Conservation (phyloP, 2,113 vertebrate species). For the Silurus glanis region DNA sequence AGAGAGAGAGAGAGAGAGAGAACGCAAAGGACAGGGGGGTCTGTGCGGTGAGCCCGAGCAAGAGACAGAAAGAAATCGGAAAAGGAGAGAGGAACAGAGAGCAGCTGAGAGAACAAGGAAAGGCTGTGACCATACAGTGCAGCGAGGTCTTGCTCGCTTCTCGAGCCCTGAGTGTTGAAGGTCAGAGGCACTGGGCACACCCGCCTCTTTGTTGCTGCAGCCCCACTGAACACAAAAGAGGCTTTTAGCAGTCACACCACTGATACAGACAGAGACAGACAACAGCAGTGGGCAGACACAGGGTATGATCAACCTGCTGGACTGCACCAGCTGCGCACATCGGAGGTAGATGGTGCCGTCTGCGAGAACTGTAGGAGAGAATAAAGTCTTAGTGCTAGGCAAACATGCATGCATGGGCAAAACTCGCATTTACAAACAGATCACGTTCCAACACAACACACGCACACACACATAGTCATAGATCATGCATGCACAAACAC, state of each 20-base stretch:
- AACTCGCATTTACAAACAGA: conserved; percentile 30
- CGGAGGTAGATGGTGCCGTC: background rate
- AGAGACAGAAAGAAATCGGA: conserved; percentile 35
- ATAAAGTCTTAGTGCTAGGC: conserved; percentile 37
- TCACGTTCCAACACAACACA: conserved; percentile 17
- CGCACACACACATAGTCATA: conserved; percentile 14
- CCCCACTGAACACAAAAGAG: conserved; percentile 44
- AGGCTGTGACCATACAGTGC: conserved; percentile 19
- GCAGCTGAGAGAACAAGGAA: conserved; percentile 45
- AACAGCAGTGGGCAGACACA: conserved; percentile 16
- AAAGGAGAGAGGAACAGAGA: conserved; percentile 46
- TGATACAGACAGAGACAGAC: conserved; percentile 30
- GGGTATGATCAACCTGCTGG: conserved; percentile 17
- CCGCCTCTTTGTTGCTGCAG: conserved; percentile 42
- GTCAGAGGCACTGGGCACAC: conserved; percentile 37
- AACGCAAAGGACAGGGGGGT: conserved; percentile 24
- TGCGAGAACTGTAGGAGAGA: conserved; percentile 30
- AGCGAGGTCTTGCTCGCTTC: conserved; percentile 28
- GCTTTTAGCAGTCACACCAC: conserved; percentile 39
- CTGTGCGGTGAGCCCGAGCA: conserved; percentile 28
- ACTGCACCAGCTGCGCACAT: conserved; percentile 14
- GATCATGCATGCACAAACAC: background rate
- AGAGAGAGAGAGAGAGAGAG: conserved; percentile 46
- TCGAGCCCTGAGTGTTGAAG: conserved; percentile 34
- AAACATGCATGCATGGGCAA: conserved; percentile 57